Evolutionary conservation across 2,888 invertebrate genomes (phyloP).

Genomic region (Trachelus stipa): DNA sequence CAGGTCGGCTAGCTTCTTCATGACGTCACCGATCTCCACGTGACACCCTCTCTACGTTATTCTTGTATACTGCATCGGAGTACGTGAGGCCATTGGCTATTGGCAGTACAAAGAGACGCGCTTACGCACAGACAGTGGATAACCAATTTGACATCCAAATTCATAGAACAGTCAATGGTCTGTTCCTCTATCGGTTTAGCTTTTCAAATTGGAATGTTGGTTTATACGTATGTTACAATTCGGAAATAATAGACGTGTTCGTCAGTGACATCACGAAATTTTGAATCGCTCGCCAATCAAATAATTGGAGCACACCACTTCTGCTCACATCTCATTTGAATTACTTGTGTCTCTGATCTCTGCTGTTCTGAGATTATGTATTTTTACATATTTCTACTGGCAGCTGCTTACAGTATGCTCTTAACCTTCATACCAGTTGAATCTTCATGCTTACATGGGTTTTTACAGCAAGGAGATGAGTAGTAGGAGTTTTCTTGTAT

Average conservation of each 20-base stretch:
- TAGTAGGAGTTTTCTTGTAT: background rate
- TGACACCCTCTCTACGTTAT: background rate
- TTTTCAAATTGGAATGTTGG: background rate
- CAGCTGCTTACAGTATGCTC: background rate
- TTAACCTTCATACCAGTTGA: background rate
- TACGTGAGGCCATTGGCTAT: background rate
- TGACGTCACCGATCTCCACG: slow-evolving; percentile 17
- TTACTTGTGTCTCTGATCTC: background rate
- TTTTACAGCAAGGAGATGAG: background rate
- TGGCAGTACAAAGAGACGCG: background rate
- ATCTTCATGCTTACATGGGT: background rate
- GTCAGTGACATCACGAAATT: background rate
- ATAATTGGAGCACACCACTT: background rate
- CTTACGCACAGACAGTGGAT: background rate
- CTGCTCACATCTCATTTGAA: background rate
- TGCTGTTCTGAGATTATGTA: background rate
- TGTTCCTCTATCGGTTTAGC: background rate
- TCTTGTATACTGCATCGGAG: background rate
- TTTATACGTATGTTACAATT: background rate
- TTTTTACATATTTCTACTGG: background rate
- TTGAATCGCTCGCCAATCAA: background rate
- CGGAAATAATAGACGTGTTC: background rate
- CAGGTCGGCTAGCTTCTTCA: slow-evolving; percentile 20
- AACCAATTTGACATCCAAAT: background rate
- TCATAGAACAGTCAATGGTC: background rate